Evolutionary conservation across 1,140 invertebrate species (phyloP).

Genomic region (Cheumatopsyche charites): DNA sequence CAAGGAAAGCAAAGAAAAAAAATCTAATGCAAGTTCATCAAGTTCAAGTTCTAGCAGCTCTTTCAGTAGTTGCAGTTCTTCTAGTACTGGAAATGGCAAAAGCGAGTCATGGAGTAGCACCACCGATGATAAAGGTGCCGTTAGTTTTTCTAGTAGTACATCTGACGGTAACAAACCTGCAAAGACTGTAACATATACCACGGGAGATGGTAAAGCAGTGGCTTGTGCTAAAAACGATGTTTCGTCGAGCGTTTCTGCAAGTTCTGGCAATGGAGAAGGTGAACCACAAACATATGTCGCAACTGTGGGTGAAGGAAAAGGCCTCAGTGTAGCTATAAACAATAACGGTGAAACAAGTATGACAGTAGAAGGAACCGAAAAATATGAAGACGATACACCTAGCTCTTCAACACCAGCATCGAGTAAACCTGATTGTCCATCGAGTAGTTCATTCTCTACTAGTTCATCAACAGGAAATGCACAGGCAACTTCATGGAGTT

Average conservation of each 20-base stretch:
- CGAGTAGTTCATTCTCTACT: neutral
- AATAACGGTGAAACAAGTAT: conserved; percentile 33
- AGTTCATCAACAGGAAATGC: neutral
- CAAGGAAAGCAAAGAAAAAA: neutral
- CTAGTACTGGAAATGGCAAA: neutral
- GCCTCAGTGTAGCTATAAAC: conserved; percentile 33
- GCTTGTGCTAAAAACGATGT: conserved; percentile 27
- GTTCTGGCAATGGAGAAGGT: conserved; percentile 29
- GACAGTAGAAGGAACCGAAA: neutral
- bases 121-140: conserved; percentile 25
- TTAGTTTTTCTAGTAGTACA: conserved; percentile 30
- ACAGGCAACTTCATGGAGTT: neutral
- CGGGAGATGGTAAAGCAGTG: conserved; percentile 38
- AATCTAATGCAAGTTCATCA: neutral
- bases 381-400: neutral
- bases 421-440: neutral
- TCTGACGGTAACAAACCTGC: conserved; percentile 36
- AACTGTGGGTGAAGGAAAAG: conserved; percentile 34
- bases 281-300: conserved; percentile 38
- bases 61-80: neutral
- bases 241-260: conserved; percentile 21
- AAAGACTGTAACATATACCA: conserved; percentile 41
- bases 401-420: neutral
- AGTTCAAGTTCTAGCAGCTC: neutral
- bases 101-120: conserved; percentile 30